These are phyloP conservation scores for Syrista parreyssii DNA, from an alignment of 2,888 invertebrate genomes.

Conservation along the genomic window DNA sequence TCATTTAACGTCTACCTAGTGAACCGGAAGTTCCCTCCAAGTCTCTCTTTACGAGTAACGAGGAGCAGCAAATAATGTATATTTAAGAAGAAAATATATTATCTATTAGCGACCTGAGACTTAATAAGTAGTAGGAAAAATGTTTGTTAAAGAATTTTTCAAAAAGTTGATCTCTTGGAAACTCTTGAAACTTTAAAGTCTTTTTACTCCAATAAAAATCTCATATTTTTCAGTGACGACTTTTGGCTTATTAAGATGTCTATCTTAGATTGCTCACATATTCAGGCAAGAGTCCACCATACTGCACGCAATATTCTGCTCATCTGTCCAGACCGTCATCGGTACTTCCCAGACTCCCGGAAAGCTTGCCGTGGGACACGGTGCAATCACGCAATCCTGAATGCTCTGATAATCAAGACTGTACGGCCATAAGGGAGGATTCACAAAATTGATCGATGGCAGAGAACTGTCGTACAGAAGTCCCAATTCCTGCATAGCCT, in stretches of 20 bases:
- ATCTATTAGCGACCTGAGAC: not conserved
- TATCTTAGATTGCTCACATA: slow-evolving; percentile 59
- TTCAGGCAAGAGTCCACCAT: slow-evolving; percentile 70
- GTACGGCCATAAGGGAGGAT: slow-evolving; percentile 75
- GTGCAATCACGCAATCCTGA: slow-evolving; percentile 70
- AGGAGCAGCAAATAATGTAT: no score
- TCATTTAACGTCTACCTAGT: not conserved
- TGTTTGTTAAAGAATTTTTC: not conserved
- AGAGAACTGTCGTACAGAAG: slow-evolving; percentile 74
- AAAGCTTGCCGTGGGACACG: slow-evolving; percentile 71
- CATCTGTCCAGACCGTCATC: slow-evolving; percentile 71
- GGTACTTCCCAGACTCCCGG: slow-evolving; percentile 77
- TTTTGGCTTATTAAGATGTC: not conserved
- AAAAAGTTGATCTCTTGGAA: not conserved
- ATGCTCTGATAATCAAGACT: slow-evolving; percentile 72
- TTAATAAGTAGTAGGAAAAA: not conserved
- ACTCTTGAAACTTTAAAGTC: not conserved
- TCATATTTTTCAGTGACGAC: not conserved
- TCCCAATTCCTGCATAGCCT: slow-evolving; percentile 68
- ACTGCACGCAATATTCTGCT: slow-evolving; percentile 67
- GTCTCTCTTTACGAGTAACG: not conserved
- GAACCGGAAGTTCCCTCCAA: not conserved
- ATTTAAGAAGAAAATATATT: not conserved
- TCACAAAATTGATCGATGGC: slow-evolving; percentile 67
- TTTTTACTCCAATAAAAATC: not conserved